Evolutionary conservation across 2,113 vertebrate genomes (phyloP).

Genomic region (Crypturellus undulatus): DNA sequence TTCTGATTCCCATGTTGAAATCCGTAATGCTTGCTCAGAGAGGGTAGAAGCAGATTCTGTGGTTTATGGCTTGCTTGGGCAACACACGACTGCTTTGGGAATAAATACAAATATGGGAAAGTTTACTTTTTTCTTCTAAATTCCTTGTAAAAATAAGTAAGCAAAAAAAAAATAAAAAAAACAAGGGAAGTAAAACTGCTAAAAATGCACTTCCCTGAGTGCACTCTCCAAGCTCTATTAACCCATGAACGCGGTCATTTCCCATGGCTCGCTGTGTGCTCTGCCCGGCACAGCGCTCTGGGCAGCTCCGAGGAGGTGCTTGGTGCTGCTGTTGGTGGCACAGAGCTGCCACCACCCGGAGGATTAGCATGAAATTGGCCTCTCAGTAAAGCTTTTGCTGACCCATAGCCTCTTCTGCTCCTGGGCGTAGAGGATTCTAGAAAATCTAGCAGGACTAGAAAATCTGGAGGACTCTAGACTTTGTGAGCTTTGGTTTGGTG

Average conservation of each 20-base stretch:
- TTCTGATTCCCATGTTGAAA: not conserved
- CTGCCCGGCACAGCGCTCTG: too few relatives aligned
- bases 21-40: not conserved
- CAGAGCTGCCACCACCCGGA: too few relatives aligned
- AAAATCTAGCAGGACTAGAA: too few relatives aligned
- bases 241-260: rapidly evolving
- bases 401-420: not conserved
- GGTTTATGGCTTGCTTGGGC: not conserved
- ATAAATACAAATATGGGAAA: not conserved
- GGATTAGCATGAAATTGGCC: too few relatives aligned
- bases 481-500: not conserved
- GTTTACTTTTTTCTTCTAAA: not conserved
- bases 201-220: not conserved
- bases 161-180: not conserved
- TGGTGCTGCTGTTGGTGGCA: not conserved
- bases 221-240: not conserved
- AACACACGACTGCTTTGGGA: not conserved
- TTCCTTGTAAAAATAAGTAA: rapidly evolving
- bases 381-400: not conserved
- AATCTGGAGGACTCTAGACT: not conserved
- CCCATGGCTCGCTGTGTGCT: not conserved
- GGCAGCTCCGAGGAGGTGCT: not conserved
- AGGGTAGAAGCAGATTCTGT: not conserved
- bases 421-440: too few relatives aligned
- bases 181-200: not conserved